phyloP scores from a whole-genome alignment of 2,888 invertebrate genomes.

The Nemurella pictetii region DNA sequence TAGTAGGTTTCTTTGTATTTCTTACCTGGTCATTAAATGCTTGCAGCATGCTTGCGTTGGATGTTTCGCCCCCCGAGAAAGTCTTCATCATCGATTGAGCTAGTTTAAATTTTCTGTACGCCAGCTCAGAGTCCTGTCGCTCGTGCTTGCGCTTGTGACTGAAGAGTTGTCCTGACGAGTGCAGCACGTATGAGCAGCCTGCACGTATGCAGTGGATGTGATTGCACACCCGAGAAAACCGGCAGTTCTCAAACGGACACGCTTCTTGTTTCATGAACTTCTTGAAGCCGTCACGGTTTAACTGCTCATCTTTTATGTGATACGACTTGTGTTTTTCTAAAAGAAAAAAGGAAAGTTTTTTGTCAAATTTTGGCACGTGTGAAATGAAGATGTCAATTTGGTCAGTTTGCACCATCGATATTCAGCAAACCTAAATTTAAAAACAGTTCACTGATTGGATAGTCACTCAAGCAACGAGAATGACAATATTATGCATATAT shows the following conservation, averaged over 20 bases:
- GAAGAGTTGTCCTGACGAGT: conserved; percentile 94
- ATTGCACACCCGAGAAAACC: conserved; percentile 93
- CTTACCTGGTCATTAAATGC: conserved; percentile 46
- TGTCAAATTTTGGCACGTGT: no score
- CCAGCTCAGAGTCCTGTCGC: conserved; percentile 87
- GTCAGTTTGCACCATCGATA: no score
- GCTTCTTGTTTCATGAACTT: conserved; percentile 97
- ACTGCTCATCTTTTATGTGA: conserved; percentile 95
- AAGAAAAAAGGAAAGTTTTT: no score
- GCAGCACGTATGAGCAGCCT: conserved; percentile 93
- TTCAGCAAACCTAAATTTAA: no score
- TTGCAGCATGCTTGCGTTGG: conserved; percentile 41
- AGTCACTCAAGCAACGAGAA: no score
- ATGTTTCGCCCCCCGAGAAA: conserved; percentile 45
- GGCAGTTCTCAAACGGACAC: conserved; percentile 88
- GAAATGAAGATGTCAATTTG: no score
- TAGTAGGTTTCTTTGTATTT: background rate
- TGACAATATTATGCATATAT: no score
- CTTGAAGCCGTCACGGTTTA: conserved; percentile 95
- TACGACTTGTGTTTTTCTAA: conserved; percentile 98
- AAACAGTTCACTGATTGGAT: no score
- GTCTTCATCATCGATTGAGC: conserved; percentile 53
- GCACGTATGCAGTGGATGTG: conserved; percentile 98
- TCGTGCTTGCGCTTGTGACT: conserved; percentile 98
- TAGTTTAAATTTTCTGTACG: conserved; percentile 75